Evolutionary conservation across 2,888 invertebrate genomes (phyloP).

Genomic region (Ophion obscuratus): DNA sequence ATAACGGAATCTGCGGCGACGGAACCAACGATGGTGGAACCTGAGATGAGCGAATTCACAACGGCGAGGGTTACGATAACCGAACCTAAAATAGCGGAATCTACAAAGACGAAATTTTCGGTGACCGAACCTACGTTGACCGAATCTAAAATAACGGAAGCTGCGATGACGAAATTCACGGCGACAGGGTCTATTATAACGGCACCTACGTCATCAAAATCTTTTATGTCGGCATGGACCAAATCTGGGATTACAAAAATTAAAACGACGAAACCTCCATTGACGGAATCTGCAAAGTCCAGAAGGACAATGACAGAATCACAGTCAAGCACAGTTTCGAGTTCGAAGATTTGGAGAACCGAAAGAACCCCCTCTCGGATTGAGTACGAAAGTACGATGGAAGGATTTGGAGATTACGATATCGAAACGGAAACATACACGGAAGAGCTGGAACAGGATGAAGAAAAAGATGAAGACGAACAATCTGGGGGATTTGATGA

Average conservation of each 20-base stretch:
- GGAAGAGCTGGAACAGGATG: conserved; percentile 8
- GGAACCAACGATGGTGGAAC: not conserved
- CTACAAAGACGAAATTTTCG: not conserved
- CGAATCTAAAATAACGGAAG: not conserved
- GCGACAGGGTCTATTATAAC: not conserved
- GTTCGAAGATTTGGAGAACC: not conserved
- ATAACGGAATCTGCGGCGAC: not conserved
- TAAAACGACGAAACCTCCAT: too few relatives aligned
- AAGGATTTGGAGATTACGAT: conserved; percentile 42
- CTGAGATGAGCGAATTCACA: not conserved
- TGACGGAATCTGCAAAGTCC: not conserved
- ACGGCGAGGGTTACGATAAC: conserved; percentile 4
- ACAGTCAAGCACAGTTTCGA: not conserved
- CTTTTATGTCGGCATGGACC: not conserved
- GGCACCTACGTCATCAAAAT: not conserved
- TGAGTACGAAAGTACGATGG: not conserved
- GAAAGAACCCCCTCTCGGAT: not conserved
- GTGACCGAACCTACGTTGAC: not conserved
- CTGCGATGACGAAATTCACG: not conserved
- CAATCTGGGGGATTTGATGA: not conserved
- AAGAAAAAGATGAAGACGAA: not conserved
- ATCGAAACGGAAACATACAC: conserved; percentile 47
- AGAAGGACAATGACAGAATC: not conserved
- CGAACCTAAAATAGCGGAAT: conserved; percentile 1
- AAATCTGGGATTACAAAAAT: not conserved